Evolutionary conservation across 2,888 invertebrate species (phyloP).

Genomic region (Noctua comes): DNA sequence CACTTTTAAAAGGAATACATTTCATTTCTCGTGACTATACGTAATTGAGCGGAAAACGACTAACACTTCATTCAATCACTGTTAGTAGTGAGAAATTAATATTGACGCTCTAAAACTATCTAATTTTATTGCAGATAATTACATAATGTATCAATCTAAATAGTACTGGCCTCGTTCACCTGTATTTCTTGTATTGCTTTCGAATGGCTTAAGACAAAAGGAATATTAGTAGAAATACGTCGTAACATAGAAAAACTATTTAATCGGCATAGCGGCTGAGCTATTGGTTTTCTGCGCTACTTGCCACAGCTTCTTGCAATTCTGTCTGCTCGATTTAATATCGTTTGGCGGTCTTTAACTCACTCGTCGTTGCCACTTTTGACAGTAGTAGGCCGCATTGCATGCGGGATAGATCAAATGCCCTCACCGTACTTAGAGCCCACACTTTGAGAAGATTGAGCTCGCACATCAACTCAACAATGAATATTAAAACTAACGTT

Average conservation of each 20-base stretch:
- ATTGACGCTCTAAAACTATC: too few species aligned
- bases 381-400: not conserved
- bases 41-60: not conserved
- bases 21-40: not conserved
- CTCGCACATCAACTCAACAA: too few species aligned
- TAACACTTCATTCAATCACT: not conserved
- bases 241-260: constrained; percentile 12
- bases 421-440: not conserved
- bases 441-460: too few species aligned
- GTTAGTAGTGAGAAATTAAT: too few species aligned
- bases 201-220: not conserved
- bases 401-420: not conserved
- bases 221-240: constrained; percentile 5
- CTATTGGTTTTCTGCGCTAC: constrained; percentile 46
- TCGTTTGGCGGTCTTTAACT: not conserved
- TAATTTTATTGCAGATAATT: too few species aligned
- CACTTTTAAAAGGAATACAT: not conserved
- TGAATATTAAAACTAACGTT: too few species aligned
- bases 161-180: too few species aligned
- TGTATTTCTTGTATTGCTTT: not conserved
- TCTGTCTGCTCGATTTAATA: constrained; percentile 29
- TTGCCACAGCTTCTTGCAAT: constrained; percentile 31
- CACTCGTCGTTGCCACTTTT: constrained; percentile 5
- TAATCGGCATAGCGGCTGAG: constrained; percentile 1
- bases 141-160: too few species aligned